phyloP scores from a whole-genome alignment of 2,797 vertebrate species.

The Poecilia velifera region DNA sequence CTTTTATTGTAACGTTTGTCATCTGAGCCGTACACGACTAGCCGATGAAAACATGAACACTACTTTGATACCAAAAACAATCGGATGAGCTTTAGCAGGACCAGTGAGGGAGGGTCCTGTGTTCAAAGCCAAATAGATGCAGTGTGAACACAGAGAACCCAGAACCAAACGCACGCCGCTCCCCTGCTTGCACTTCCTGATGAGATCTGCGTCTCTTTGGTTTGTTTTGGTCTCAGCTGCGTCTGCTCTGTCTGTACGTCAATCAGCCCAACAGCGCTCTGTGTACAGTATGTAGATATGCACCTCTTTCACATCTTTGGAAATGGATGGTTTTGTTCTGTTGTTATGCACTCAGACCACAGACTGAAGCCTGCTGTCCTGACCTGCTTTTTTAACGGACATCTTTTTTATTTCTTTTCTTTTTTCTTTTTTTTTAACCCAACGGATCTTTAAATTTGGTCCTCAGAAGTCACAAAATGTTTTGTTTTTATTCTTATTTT shows the following conservation, averaged over 20 bases:
- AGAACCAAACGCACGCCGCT: slow-evolving; percentile 83
- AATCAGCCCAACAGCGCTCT: slow-evolving; percentile 91
- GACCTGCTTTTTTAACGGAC: slow-evolving; percentile 50
- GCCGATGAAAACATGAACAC: slow-evolving; percentile 76
- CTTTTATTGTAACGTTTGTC: slow-evolving; percentile 30
- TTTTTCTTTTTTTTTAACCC: not conserved
- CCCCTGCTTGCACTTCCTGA: slow-evolving; percentile 77
- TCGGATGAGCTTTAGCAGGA: slow-evolving; percentile 89
- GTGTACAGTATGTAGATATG: slow-evolving; percentile 88
- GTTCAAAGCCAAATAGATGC: slow-evolving; percentile 91
- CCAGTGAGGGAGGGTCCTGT: slow-evolving; percentile 80
- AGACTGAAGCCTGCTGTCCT: slow-evolving; percentile 52
- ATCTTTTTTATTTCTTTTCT: slow-evolving; percentile 6
- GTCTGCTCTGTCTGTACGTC: slow-evolving; percentile 84
- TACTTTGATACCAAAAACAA: slow-evolving; percentile 92
- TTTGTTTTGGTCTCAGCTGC: slow-evolving; percentile 77
- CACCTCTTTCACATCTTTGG: slow-evolving; percentile 75
- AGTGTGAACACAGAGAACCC: slow-evolving; percentile 87
- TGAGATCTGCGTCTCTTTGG: slow-evolving; percentile 71
- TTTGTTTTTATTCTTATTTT: slow-evolving; percentile 2
- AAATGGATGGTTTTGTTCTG: not conserved
- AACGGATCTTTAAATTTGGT: slow-evolving; percentile 30
- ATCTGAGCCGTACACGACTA: slow-evolving; percentile 35
- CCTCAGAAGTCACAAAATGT: slow-evolving; percentile 13
- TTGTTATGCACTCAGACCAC: not conserved